Evolutionary conservation across 92 coral and sea anemone species (phyloP).

Genomic region (Epizoanthus stellaris): DNA sequence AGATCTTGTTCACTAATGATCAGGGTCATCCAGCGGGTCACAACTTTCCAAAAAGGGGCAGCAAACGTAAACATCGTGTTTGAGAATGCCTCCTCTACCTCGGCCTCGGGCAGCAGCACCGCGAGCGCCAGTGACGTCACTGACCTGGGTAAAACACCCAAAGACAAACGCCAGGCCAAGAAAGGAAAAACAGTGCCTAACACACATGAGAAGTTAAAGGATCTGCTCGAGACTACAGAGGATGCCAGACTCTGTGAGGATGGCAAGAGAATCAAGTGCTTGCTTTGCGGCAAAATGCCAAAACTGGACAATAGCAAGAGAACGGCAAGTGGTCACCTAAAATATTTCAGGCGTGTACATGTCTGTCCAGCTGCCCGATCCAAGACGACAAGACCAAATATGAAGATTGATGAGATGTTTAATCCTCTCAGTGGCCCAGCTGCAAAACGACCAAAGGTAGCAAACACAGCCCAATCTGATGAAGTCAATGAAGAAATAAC

Average conservation of each 20-base stretch:
- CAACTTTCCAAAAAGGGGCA: constrained; percentile 20
- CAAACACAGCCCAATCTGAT: no score
- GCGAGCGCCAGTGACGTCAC: constrained; percentile 1
- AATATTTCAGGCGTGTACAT: constrained; percentile 22
- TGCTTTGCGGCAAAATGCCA: constrained; percentile 23
- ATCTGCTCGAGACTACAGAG: constrained; percentile 21
- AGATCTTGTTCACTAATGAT: neutral
- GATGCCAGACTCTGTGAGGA: constrained; percentile 22
- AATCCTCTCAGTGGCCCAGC: no score
- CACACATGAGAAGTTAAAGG: constrained; percentile 35
- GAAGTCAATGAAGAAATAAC: no score
- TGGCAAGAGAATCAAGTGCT: constrained; percentile 22
- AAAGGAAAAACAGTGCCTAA: constrained; percentile 33
- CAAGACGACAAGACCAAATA: no score
- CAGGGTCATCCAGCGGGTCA: constrained; percentile 22
- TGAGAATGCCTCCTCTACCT: neutral
- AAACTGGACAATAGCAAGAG: constrained; percentile 22
- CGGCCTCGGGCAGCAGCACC: neutral
- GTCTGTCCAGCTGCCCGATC: neutral
- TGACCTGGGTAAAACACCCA: constrained; percentile 29
- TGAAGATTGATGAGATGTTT: no score
- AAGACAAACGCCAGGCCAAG: constrained; percentile 6
- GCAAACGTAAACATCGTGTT: neutral
- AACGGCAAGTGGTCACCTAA: constrained; percentile 17
- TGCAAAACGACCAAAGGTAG: no score